Evolutionary conservation across 1,140 invertebrate genomes (phyloP).

Genomic region (Cecropterus lyciades): DNA sequence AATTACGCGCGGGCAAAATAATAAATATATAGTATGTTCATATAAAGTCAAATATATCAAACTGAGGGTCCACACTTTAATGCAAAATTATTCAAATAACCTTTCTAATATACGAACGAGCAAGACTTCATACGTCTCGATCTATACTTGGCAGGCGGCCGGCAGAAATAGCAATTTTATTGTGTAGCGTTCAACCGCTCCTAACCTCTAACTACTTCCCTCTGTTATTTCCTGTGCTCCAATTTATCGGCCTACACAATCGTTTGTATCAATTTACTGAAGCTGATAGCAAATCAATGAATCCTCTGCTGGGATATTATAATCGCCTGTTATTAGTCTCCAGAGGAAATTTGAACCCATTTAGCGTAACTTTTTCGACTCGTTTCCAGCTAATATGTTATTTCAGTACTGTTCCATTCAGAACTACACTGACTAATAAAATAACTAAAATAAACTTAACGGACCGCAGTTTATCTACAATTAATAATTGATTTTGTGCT

Average conservation of each 20-base stretch:
- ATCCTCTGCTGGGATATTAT: constrained; percentile 42
- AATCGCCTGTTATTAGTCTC: constrained; percentile 9
- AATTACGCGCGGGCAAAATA: too few relatives aligned
- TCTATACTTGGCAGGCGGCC: constrained; percentile 38
- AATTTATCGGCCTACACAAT: constrained; percentile 56
- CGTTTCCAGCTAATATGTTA: too few relatives aligned
- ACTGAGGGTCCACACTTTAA: too few relatives aligned
- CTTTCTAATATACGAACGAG: constrained; percentile 2
- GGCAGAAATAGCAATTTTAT: constrained; percentile 44
- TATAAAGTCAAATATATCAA: too few relatives aligned
- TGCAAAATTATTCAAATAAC: not conserved
- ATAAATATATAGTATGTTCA: too few relatives aligned
- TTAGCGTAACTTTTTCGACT: constrained; percentile 4
- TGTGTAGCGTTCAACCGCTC: constrained; percentile 43
- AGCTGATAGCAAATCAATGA: constrained; percentile 52
- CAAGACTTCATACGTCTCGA: constrained; percentile 8
- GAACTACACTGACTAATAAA: too few relatives aligned
- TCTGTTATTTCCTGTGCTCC: constrained; percentile 48
- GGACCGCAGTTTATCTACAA: not conserved
- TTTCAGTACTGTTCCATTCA: too few relatives aligned
- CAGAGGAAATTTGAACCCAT: constrained; percentile 5
- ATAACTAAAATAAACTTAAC: not conserved
- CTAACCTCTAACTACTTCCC: constrained; percentile 43
- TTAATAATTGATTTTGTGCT: not conserved
- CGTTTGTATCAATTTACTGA: constrained; percentile 61